Evolutionary conservation across 2,888 invertebrate genomes (phyloP).

Genomic region (Eristalinus sepulchralis): DNA sequence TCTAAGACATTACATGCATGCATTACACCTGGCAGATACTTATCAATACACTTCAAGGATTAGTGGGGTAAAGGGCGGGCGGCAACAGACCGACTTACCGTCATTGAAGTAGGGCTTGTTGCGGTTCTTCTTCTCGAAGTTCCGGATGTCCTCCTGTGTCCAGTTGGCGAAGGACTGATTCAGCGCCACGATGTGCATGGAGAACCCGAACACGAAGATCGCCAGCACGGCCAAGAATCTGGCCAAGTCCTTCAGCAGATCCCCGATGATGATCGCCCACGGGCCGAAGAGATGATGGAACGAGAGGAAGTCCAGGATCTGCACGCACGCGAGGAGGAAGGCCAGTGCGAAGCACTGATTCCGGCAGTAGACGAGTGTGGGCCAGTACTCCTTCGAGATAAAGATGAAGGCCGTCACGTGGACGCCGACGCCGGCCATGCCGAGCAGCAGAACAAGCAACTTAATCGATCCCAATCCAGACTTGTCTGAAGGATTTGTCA

Average conservation of each 20-base stretch:
- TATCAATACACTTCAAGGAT: slow-evolving; percentile 76
- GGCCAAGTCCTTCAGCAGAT: slow-evolving; percentile 95
- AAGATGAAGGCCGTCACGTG: slow-evolving; percentile 92
- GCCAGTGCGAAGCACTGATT: slow-evolving; percentile 98
- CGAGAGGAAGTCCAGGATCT: slow-evolving; percentile 97
- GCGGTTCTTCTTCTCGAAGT: slow-evolving; percentile 83
- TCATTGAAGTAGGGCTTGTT: slow-evolving; percentile 85
- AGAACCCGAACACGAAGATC: slow-evolving; percentile 99
- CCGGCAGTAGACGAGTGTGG: slow-evolving; percentile 94
- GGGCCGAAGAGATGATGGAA: slow-evolving; percentile 99
- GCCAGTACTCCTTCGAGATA: slow-evolving; percentile 87
- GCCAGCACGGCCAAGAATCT: slow-evolving; percentile 98
- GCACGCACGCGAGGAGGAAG: slow-evolving; percentile 97
- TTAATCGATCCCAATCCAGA: slow-evolving; percentile 98
- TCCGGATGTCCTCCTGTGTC: slow-evolving; percentile 84
- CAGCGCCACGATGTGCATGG: slow-evolving; percentile 96
- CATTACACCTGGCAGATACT: slow-evolving; percentile 77
- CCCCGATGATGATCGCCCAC: slow-evolving; percentile 99
- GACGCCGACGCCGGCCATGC: slow-evolving; percentile 94
- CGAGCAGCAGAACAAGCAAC: slow-evolving; percentile 91
- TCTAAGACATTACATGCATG: slow-evolving; percentile 49
- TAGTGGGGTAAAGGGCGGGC: slow-evolving; percentile 43
- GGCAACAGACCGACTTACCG: slow-evolving; percentile 83
- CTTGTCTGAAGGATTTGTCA: slow-evolving; percentile 98
- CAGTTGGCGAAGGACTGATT: slow-evolving; percentile 95